These are phyloP conservation scores for Coendou prehensilis DNA, from an alignment of 2,797 vertebrate genomes.

Conservation along the genomic window DNA sequence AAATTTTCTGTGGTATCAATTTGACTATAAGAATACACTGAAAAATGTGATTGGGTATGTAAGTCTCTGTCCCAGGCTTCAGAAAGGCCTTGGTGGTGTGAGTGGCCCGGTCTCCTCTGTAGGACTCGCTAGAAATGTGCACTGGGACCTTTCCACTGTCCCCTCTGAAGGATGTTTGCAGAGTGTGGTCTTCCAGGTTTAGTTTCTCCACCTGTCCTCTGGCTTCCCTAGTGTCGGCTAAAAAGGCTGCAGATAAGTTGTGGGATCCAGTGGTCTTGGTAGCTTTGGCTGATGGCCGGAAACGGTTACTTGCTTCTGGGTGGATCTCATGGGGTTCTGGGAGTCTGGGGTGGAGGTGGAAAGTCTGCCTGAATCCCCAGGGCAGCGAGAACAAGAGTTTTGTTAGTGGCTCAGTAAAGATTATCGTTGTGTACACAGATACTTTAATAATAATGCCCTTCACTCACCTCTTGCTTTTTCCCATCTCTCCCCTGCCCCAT, in stretches of 20 bases:
- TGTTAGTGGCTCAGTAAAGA: not conserved
- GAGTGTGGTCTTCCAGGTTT: too few species aligned
- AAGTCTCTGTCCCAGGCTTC: not conserved
- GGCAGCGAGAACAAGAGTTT: not conserved
- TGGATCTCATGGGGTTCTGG: not conserved
- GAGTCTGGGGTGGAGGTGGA: not conserved
- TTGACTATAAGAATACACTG: not conserved
- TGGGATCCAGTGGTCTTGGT: not conserved
- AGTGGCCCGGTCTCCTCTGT: not conserved
- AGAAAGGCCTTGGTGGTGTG: not conserved
- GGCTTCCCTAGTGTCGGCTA: not conserved
- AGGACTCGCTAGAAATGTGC: not conserved
- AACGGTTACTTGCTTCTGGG: not conserved
- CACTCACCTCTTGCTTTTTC: not conserved
- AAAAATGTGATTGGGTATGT: not conserved
- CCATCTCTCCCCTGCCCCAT: not conserved
- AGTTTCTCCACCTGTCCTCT: not conserved
- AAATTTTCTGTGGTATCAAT: not conserved
- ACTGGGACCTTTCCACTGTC: accelerated
- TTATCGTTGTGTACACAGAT: not conserved
- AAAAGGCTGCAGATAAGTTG: not conserved
- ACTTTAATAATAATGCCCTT: not conserved
- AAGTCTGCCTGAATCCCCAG: not conserved
- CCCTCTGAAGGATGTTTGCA: not conserved
- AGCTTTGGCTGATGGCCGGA: not conserved